Base-by-base conservation (phyloP, 1,140 invertebrate species). In the Drosophila neocordata region DNA sequence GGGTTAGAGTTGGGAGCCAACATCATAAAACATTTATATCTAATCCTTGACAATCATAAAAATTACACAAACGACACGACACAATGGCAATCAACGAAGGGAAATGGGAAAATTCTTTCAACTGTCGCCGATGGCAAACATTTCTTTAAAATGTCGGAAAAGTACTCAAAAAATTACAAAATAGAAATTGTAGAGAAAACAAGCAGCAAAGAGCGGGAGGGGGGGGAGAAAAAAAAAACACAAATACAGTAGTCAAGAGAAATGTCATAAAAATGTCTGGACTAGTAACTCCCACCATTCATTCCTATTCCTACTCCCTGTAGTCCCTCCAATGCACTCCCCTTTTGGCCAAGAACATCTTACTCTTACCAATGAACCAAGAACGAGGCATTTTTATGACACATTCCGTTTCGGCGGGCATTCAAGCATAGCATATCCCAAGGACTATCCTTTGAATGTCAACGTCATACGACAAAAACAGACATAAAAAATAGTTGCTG, bases 21-120 rank as follows among this genome's bases (percentile, higher is more conserved):
- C 70, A 63, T 44, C 69, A 84, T 90, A 90, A 90, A 90, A 90
- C 74, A 90, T 88, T 90, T 90, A 88, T 90, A 90, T 85, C 82
- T 85, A 87, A 90, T 90, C 88, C 88, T 90, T 88, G 88, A 83
- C 83, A 88, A 90, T 90, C 88, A 90, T 90, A 90, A 90, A 84
- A 90, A 90, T 81, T 87, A 88, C 60, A 79, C 65, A 83, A 75
- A 82, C 71, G 79, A 78, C 82, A 78, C 62, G 80, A 70, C 22
- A 24, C 74, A 77, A 65, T 66, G 79, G 76, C 67, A 76, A 61
- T 71, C 31, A 87, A 65, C 27, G 65, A 67, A 69, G 9, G 65
- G 68, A 65, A 75, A 71, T 66, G 69, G 67, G 48, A 37, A 75
- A 78, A 78, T 82, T 73, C 78, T 31, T 75, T 66, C 52, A 85